These are phyloP conservation scores for Ditula angustiorana DNA, from an alignment of 2,888 invertebrate genomes.

Conservation along the genomic window DNA sequence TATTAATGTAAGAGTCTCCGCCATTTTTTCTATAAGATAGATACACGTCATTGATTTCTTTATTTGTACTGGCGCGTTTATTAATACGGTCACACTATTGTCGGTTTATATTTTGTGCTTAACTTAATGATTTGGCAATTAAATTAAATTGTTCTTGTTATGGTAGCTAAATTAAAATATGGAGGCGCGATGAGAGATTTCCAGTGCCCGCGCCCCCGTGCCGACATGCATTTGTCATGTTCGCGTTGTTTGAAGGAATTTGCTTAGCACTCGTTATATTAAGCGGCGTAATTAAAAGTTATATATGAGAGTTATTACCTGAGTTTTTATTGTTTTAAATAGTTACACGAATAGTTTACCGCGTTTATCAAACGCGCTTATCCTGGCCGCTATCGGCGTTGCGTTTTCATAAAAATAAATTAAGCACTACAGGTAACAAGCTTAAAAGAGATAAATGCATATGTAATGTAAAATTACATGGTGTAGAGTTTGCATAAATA, in stretches of 20 bases:
- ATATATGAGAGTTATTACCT: slow-evolving; percentile 44
- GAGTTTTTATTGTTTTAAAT: slow-evolving; percentile 43
- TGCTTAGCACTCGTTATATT: slow-evolving; percentile 50
- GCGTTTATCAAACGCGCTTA: slow-evolving; percentile 1
- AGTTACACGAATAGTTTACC: slow-evolving; percentile 40
- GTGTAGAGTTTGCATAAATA: too few relatives aligned
- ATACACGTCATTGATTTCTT: slow-evolving; percentile 79
- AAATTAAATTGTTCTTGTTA: slow-evolving; percentile 83
- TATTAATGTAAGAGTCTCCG: slow-evolving; percentile 78
- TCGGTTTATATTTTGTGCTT: slow-evolving; percentile 82
- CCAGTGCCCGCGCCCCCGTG: slow-evolving; percentile 57
- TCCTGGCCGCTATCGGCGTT: neutral
- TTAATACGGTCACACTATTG: slow-evolving; percentile 78
- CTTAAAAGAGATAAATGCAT: too few relatives aligned
- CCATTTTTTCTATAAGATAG: slow-evolving; percentile 75
- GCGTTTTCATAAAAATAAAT: neutral
- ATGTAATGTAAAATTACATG: too few relatives aligned
- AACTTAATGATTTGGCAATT: slow-evolving; percentile 85
- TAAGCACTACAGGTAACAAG: slow-evolving; percentile 23
- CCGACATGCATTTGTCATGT: slow-evolving; percentile 61
- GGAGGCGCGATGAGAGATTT: slow-evolving; percentile 72
- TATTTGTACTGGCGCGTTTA: slow-evolving; percentile 68
- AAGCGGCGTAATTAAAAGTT: slow-evolving; percentile 48
- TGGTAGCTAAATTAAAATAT: slow-evolving; percentile 83
- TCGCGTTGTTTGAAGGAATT: slow-evolving; percentile 55